Evolutionary conservation across 1,140 invertebrate species (phyloP).

Genomic region (Drosophila truncata): DNA sequence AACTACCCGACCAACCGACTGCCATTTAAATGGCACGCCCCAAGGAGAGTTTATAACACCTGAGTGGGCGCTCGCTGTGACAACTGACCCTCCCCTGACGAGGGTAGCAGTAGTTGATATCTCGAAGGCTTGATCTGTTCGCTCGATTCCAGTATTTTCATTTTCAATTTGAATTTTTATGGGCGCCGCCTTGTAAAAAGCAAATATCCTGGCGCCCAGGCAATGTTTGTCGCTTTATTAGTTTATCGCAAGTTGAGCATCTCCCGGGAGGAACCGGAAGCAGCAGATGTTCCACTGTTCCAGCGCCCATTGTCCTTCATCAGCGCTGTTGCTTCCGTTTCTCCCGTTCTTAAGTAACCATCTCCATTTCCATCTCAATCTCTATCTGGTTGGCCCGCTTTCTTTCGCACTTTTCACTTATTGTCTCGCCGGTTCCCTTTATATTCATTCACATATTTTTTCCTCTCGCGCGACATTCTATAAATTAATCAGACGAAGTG

Average conservation of each 20-base stretch:
- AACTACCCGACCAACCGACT: conserved; percentile 51
- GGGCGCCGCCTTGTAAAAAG: conserved; percentile 70
- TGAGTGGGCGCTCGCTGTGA: conserved; percentile 51
- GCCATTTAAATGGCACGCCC: conserved; percentile 67
- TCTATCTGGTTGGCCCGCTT: conserved; percentile 23
- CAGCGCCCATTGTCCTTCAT: conserved; percentile 44
- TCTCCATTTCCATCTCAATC: conserved; percentile 11
- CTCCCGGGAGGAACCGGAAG: conserved; percentile 58
- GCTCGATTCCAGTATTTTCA: conserved; percentile 64
- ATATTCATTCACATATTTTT: conserved; percentile 39
- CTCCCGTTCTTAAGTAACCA: conserved; percentile 13
- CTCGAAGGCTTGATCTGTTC: conserved; percentile 52
- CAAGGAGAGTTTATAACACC: conserved; percentile 60
- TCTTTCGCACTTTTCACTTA: conserved; percentile 65
- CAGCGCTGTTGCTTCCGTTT: conserved; percentile 27
- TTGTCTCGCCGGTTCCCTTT: conserved; percentile 53
- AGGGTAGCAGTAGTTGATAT: conserved; percentile 59
- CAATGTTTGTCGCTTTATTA: conserved; percentile 80
- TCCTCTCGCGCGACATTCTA: conserved; percentile 71
- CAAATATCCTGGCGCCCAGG: conserved; percentile 70
- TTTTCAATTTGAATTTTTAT: conserved; percentile 83
- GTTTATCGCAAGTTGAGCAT: conserved; percentile 76
- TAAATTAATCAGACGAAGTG: conserved; percentile 80
- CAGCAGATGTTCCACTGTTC: conserved; percentile 59
- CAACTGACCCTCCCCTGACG: conserved; percentile 64